Base-by-base conservation (phyloP, 2,797 vertebrate species). In the Euthynnus affinis region DNA sequence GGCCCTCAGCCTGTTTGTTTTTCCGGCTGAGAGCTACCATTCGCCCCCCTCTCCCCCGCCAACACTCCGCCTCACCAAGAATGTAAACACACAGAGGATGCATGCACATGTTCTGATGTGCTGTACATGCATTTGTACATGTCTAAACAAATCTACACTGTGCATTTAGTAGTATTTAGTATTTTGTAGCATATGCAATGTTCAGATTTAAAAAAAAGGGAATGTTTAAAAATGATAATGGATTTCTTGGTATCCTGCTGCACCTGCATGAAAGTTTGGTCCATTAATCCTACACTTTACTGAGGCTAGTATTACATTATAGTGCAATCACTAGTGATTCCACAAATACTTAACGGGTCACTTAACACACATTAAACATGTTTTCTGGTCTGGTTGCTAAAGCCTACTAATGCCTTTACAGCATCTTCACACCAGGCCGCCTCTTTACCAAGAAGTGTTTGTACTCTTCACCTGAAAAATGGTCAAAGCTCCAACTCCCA, bases 1-100 rank as follows among this genome's bases (percentile, higher is more conserved):
- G 4, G 52, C 74, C 72, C 72, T 10, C 68, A 5, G 32, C 76
- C 58, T 95, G 92, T 95, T 96, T 95, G 92, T 94, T 94, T 95
- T 95, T 93, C 93, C 88, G 72, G 72, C 78, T 89, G 78, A 78
- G 80, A 87, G 87, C 78, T 63, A 63, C 82, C 75, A 62, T 71
- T 64, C 22, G 1, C 66, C 51, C 52, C 3, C 18, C 27, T 14
- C 59, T 55, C 67, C 34, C 48, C 48, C 14, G 2, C 70, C 77
- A 80, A 84, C 82, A n/a, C 86, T 88, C 74, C 65, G 80, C 83
- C 80, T 86, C 71, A 68, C 57, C 37, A 87, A 87, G 88, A 94
- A 94, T 94, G 91, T 95, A 94, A 91, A 87, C 84, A 89, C 52
- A 62, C 23, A 18, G 25, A 51, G 58, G 23, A 72, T 60, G 7